phyloP scores from a whole-genome alignment of 2,888 invertebrate genomes.

The Yponomeuta plumbellus region DNA sequence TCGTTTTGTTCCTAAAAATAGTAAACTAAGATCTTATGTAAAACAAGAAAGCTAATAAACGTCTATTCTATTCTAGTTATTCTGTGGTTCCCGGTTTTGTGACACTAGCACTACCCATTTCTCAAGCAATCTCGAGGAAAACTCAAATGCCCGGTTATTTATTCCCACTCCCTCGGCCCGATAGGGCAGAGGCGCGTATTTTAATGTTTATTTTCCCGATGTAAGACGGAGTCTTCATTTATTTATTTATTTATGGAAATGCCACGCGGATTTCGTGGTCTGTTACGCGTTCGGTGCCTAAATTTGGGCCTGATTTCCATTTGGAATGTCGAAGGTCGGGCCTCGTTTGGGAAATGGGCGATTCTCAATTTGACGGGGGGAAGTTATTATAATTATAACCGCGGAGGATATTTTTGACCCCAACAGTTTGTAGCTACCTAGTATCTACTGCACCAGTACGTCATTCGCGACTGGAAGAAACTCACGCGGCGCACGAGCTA shows the following conservation, averaged over 20 bases:
- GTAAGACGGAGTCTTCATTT: background rate
- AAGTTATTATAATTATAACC: no score
- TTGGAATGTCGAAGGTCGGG: background rate
- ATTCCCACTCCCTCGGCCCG: background rate
- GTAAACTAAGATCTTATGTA: no score
- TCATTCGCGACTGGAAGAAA: no score
- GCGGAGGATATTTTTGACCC: no score
- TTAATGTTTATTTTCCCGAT: conserved; percentile 1
- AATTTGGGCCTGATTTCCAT: background rate
- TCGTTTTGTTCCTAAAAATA: no score
- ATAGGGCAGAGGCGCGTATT: background rate
- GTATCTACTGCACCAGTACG: no score
- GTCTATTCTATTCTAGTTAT: no score
- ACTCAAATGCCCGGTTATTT: background rate
- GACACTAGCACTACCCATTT: background rate
- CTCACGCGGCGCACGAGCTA: no score
- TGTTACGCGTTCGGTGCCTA: background rate
- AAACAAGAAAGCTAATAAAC: no score
- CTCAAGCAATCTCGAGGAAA: conserved; percentile 1
- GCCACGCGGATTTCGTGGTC: background rate
- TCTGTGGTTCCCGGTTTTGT: background rate
- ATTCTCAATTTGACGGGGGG: no score
- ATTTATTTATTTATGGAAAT: conserved; percentile 4
- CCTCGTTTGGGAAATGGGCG: no score
- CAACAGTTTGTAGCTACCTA: no score